phyloP scores from a whole-genome alignment of 2,113 vertebrate genomes.

The Lampris incognitus region DNA sequence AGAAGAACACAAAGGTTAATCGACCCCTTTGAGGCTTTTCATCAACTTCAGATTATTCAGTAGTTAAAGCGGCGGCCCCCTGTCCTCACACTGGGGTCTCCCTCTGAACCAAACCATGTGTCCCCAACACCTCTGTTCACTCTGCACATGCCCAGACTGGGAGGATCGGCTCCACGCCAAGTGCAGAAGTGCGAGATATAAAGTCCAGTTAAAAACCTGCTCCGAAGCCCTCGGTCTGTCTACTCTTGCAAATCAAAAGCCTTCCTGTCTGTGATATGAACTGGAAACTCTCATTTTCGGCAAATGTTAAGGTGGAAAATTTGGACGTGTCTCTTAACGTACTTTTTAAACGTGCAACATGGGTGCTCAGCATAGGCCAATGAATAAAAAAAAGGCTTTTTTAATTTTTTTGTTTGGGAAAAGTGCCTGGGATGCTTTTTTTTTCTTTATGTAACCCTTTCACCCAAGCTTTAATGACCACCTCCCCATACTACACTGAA shows the following conservation, averaged over 20 bases:
- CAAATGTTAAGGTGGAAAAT: not conserved
- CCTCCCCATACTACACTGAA: too few relatives aligned
- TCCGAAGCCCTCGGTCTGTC: constrained; percentile 1
- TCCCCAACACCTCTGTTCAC: constrained; percentile 71
- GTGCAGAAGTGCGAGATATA: not conserved
- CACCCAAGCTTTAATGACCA: too few relatives aligned
- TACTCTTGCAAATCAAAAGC: constrained; percentile 31
- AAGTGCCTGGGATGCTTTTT: too few relatives aligned
- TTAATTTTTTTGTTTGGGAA: too few relatives aligned
- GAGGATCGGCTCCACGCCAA: constrained; percentile 5
- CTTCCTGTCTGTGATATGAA: constrained; percentile 1
- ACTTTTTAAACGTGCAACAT: not conserved
- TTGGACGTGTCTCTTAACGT: not conserved
- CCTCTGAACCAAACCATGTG: constrained; percentile 81
- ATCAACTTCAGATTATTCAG: too few relatives aligned
- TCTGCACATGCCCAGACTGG: constrained; percentile 25
- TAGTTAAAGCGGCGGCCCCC: constrained; percentile 74
- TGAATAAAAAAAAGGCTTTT: too few relatives aligned
- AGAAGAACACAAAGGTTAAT: too few relatives aligned
- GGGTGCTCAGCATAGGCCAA: not conserved
- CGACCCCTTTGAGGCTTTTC: too few relatives aligned
- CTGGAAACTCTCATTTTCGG: not conserved
- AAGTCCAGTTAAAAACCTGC: not conserved
- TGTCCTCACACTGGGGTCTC: constrained; percentile 78
- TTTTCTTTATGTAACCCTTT: too few relatives aligned